Percentiles rank a stretch among this genome's conserved stretches.
phyloP scores from a whole-genome alignment of 2,797 vertebrate species.

The Periophthalmus magnuspinnatus region DNA sequence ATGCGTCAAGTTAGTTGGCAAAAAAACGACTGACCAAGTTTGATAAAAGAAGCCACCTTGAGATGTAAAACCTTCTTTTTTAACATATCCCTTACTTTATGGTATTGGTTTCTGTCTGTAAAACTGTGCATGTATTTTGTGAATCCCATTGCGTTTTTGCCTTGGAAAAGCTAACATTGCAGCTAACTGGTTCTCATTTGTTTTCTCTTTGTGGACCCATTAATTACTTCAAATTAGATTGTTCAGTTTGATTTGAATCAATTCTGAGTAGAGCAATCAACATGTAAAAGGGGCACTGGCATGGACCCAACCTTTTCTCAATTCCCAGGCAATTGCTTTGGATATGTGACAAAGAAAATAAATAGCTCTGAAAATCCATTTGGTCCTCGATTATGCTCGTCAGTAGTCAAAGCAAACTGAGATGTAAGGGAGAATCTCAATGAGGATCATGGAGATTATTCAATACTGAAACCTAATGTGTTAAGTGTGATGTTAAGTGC shows the following conservation, averaged over 20 bases:
- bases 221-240: constrained; percentile 3
- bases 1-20: no score
- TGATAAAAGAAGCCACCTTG: no score
- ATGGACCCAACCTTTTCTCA: constrained; percentile 16
- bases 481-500: constrained; percentile 20
- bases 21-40: no score
- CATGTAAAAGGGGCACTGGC: constrained; percentile 14
- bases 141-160: not conserved
- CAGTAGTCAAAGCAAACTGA: constrained; percentile 30
- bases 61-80: no score
- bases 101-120: no score
- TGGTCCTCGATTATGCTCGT: constrained; percentile 49
- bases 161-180: not conserved
- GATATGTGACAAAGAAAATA: constrained; percentile 36
- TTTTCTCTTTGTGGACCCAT: not conserved
- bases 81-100: no score
- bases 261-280: constrained; percentile 13
- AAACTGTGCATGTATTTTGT: not conserved
- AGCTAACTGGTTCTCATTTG: not conserved
- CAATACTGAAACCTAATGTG: constrained; percentile 35
- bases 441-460: constrained; percentile 39
- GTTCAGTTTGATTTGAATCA: constrained; percentile 5
- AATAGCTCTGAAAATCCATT: constrained; percentile 37
- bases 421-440: constrained; percentile 42
- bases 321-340: constrained; percentile 4